Conservation (phyloP, 2,113 vertebrate genomes). For the Mormyrus lacerda region DNA sequence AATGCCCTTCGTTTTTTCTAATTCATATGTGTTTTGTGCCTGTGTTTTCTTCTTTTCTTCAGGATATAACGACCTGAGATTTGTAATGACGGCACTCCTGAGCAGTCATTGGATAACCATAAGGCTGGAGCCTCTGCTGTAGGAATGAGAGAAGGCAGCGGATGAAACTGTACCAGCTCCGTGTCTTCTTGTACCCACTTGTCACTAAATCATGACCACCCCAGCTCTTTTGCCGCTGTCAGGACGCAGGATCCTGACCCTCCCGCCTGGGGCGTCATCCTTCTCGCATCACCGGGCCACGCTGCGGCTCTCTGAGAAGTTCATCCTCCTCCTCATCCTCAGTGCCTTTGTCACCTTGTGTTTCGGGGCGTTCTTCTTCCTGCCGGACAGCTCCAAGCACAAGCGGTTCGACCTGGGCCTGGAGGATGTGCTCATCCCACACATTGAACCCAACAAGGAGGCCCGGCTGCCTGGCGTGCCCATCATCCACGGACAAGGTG, state of each 20-base stretch:
- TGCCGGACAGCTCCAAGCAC: constrained; percentile 96
- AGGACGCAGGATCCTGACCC: constrained; percentile 84
- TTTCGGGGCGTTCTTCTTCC: constrained; percentile 98
- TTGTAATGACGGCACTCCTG: constrained; percentile 29
- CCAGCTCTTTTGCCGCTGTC: constrained; percentile 91
- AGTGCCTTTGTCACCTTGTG: constrained; percentile 99
- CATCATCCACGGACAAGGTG: constrained; percentile 82
- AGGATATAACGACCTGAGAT: constrained; percentile 47
- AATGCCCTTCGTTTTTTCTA: neutral
- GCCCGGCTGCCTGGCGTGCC: constrained; percentile 71
- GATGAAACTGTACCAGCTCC: constrained; percentile 40
- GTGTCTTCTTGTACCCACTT: neutral
- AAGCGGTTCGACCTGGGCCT: constrained; percentile 95
- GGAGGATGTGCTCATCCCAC: constrained; percentile 93
- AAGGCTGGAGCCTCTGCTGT: constrained; percentile 33
- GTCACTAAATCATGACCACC: constrained; percentile 73
- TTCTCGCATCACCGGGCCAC: constrained; percentile 93
- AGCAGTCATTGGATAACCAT: constrained; percentile 24
- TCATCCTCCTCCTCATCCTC: constrained; percentile 96
- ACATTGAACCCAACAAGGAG: constrained; percentile 82
- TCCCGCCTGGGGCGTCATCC: constrained; percentile 78
- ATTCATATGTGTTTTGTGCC: neutral
- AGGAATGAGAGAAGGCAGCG: constrained; percentile 57
- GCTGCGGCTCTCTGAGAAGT: constrained; percentile 94
- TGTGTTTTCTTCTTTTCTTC: constrained; percentile 25